These are phyloP conservation scores for Nemopilema nomurai DNA, from an alignment of 30 jellyfish, hydroid and myxozoan genomes.

Conservation along the genomic window DNA sequence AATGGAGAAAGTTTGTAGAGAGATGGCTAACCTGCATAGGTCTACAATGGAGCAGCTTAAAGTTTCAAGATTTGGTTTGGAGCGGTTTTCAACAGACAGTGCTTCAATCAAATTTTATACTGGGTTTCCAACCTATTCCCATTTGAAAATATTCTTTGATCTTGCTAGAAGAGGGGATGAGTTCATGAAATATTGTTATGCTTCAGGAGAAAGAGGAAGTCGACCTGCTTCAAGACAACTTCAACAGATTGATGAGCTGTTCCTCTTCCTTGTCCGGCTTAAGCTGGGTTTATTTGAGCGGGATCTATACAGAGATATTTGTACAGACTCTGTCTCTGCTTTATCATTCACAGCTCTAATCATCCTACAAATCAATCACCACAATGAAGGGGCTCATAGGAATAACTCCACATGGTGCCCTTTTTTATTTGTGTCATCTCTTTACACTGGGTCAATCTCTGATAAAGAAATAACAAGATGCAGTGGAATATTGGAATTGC, in stretches of 20 bases:
- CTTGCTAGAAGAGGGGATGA: neutral
- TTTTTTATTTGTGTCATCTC: neutral
- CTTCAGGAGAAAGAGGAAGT: neutral
- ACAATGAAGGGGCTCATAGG: neutral
- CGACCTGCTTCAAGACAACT: neutral
- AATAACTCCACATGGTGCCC: neutral
- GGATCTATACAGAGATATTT: neutral
- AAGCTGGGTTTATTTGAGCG: conserved; percentile 8
- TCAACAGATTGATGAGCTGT: conserved; percentile 10
- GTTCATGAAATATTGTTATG: neutral
- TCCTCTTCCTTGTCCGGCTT: conserved; percentile 4
- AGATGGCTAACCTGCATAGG: neutral
- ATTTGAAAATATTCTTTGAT: neutral
- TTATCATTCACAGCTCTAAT: neutral
- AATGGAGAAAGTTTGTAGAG: neutral
- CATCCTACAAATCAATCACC: neutral
- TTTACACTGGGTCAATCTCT: neutral
- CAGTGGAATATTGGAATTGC: neutral
- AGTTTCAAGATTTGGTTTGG: neutral
- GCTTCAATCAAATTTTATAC: neutral
- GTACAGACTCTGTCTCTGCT: neutral
- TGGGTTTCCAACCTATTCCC: neutral
- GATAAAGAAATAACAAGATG: neutral
- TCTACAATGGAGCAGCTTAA: neutral
- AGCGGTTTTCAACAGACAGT: neutral